Conservation (phyloP, 1,140 invertebrate species). For the Teleogryllus occipitalis region DNA sequence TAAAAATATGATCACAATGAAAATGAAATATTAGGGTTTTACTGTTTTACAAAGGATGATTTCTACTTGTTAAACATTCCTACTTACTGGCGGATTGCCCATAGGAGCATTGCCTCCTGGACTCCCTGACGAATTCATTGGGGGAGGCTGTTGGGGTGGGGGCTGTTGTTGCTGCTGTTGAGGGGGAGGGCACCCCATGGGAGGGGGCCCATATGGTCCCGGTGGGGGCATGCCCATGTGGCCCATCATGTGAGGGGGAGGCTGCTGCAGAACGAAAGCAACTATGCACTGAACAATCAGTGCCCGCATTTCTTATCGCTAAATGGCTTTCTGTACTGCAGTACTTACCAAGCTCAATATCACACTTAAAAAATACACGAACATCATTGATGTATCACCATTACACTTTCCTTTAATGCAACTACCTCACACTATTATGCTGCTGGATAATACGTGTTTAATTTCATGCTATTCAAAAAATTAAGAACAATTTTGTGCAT, state of each 20-base stretch:
- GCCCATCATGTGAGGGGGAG: slow-evolving; percentile 45
- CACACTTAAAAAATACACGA: no score
- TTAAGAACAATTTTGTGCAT: no score
- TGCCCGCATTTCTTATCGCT: neutral
- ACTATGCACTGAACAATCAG: neutral
- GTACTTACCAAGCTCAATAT: neutral
- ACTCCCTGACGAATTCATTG: slow-evolving; percentile 17
- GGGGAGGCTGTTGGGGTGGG: slow-evolving; percentile 19
- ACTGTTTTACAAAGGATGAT: neutral
- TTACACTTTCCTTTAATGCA: no score
- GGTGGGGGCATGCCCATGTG: slow-evolving; percentile 35
- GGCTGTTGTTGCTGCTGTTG: slow-evolving; percentile 21
- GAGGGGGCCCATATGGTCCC: slow-evolving; percentile 23
- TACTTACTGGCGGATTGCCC: slow-evolving; percentile 16
- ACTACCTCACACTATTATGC: no score
- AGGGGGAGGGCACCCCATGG: slow-evolving; percentile 25
- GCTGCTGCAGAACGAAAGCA: slow-evolving; percentile 9
- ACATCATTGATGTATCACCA: no score
- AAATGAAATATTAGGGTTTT: neutral
- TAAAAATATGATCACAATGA: neutral
- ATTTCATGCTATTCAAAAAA: no score
- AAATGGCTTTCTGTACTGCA: neutral
- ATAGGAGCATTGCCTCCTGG: slow-evolving; percentile 16
- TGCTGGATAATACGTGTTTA: no score
- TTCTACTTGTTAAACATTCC: neutral